These are phyloP conservation scores for Cepaea nemoralis DNA, from an alignment of 1,140 invertebrate species.

Conservation along the genomic window DNA sequence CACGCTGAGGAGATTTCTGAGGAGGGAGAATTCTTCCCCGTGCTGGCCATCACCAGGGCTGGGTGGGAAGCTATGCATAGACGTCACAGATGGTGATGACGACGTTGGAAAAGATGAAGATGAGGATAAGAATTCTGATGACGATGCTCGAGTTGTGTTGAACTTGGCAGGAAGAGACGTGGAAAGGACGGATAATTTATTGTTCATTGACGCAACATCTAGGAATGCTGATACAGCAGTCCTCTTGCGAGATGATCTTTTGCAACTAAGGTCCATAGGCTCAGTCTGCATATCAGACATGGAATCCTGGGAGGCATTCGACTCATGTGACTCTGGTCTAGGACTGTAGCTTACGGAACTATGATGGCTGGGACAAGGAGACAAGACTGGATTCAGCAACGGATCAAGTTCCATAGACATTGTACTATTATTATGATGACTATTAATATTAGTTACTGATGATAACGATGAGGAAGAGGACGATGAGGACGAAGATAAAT, in stretches of 20 bases:
- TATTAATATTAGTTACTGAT: slow-evolving; percentile 21
- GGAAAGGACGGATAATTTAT: slow-evolving; percentile 22
- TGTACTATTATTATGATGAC: slow-evolving; percentile 20
- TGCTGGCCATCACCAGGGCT: slow-evolving; percentile 43
- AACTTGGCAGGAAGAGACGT: slow-evolving; percentile 38
- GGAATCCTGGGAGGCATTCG: slow-evolving; percentile 26
- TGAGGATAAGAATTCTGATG: slow-evolving; percentile 32
- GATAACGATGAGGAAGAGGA: slow-evolving; percentile 3
- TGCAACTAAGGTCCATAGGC: slow-evolving; percentile 57
- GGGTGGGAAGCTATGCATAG: slow-evolving; percentile 45
- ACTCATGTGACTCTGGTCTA: slow-evolving; percentile 38
- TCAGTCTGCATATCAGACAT: slow-evolving; percentile 48
- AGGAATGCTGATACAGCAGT: slow-evolving; percentile 34
- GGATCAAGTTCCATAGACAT: slow-evolving; percentile 27
- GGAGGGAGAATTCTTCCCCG: slow-evolving; percentile 47
- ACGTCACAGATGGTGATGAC: slow-evolving; percentile 25
- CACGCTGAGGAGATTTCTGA: slow-evolving; percentile 51
- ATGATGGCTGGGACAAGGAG: slow-evolving; percentile 38
- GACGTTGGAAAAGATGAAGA: slow-evolving; percentile 37
- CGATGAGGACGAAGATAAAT: slow-evolving; percentile 5
- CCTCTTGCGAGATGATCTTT: slow-evolving; percentile 33
- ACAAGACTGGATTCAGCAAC: slow-evolving; percentile 2
- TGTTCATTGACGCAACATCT: slow-evolving; percentile 29
- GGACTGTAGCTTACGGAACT: slow-evolving; percentile 30
- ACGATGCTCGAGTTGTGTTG: not conserved